These are phyloP conservation scores for Cactoblastis cactorum DNA, from an alignment of 2,888 invertebrate species.

Conservation along the genomic window DNA sequence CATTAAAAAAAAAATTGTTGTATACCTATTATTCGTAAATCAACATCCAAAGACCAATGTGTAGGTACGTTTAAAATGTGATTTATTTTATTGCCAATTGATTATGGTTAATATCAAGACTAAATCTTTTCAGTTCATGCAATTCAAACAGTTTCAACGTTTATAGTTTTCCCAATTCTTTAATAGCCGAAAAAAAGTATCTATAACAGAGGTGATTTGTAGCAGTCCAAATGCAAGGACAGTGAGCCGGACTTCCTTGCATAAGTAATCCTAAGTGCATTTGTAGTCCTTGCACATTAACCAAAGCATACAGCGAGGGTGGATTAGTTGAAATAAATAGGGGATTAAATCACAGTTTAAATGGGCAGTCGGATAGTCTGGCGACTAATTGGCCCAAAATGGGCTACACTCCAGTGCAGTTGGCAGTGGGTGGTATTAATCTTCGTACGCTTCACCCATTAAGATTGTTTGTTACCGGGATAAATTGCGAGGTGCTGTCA, in stretches of 20 bases:
- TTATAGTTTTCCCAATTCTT: too few species aligned
- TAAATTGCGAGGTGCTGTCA: constrained; percentile 9
- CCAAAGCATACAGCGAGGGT: constrained; percentile 14
- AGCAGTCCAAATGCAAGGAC: neutral
- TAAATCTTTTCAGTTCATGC: too few species aligned
- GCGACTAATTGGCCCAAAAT: constrained; percentile 42
- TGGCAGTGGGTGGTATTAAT: constrained; percentile 26
- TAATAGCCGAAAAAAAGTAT: too few species aligned
- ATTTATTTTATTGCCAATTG: too few species aligned
- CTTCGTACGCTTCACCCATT: constrained; percentile 23
- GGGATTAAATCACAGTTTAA: constrained; percentile 22
- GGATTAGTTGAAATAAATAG: constrained; percentile 30
- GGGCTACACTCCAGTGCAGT: constrained; percentile 29
- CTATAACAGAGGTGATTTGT: too few species aligned
- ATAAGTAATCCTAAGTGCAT: constrained; percentile 6
- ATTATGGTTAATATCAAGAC: too few species aligned
- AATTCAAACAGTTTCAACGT: too few species aligned
- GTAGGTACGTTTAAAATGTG: too few species aligned
- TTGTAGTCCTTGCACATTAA: constrained; percentile 6
- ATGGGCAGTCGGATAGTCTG: constrained; percentile 27
- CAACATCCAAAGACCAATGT: too few species aligned
- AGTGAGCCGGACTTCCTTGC: neutral
- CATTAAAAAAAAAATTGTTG: too few species aligned
- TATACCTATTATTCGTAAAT: too few species aligned
- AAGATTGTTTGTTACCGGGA: constrained; percentile 9